Conservation (phyloP, 2,888 invertebrate species). For the Cephus runcator region DNA sequence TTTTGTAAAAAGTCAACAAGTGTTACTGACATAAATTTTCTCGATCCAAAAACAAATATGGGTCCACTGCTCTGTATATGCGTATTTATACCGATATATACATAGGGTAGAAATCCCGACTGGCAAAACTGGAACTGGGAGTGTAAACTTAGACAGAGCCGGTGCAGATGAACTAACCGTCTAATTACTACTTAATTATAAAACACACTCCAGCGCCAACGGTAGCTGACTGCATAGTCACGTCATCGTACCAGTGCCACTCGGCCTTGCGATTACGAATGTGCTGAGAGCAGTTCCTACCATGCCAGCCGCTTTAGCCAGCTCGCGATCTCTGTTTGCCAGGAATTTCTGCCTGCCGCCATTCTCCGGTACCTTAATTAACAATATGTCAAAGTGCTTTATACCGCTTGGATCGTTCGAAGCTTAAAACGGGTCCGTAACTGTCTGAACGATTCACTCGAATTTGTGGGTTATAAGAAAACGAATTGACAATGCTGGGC, state of each 20-base stretch:
- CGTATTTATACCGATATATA: background rate
- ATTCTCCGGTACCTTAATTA: constrained; percentile 31
- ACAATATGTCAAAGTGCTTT: constrained; percentile 25
- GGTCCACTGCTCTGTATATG: background rate
- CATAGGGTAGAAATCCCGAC: background rate
- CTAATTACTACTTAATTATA: constrained; percentile 38
- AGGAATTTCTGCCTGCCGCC: constrained; percentile 22
- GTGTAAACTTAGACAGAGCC: background rate
- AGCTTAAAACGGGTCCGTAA: background rate
- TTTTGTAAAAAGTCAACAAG: background rate
- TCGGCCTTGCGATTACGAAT: constrained; percentile 19
- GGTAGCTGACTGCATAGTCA: constrained; percentile 14
- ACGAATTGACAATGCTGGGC: background rate
- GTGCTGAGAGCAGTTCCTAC: background rate
- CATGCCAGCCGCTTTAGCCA: background rate
- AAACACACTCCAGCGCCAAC: constrained; percentile 16
- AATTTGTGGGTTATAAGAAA: background rate
- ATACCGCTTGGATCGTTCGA: background rate
- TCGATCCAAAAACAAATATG: background rate
- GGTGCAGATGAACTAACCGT: constrained; percentile 25
- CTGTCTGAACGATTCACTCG: background rate
- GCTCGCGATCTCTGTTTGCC: constrained; percentile 21
- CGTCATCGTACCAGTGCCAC: constrained; percentile 5
- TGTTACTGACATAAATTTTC: background rate
- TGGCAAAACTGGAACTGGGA: background rate